Base-by-base conservation (phyloP, 1,140 invertebrate genomes). In the Pseudomyrmex concolor region DNA sequence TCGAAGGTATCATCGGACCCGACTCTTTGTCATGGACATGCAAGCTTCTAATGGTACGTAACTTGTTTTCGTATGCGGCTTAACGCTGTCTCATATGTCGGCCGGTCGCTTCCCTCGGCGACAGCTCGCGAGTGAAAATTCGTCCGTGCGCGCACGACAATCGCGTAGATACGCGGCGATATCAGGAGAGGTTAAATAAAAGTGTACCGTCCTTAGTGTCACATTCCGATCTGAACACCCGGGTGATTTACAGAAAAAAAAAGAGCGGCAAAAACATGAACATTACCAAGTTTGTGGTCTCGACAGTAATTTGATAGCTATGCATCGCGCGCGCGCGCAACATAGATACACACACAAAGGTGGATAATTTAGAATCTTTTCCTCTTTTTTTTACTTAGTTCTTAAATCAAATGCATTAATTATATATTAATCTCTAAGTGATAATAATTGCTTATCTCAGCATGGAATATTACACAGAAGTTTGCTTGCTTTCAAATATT, bases 1-100 rank as follows among this genome's bases (percentile, higher is more conserved):
- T 82, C 71, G 86, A 84, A 70, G 77, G 81, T 84, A 77, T 57
- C 84, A 17, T 62, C 59, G 73, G 62, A 55, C 34, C 34, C 80
- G 84, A 82, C 86, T 84, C 91, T 92, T 92, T 92, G 91, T 92
- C 92, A 94, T 94, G 93, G 93, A 94, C 84, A 94, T 94, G 94
- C 93, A 94, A 90, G 93, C 94, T 83, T 92, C 94, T 85, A 94
- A 94, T 92, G 94, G 93, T 94, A 92, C 89, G 93, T 92, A 34
- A 90, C 82, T 81, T 89, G 85, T 81, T 90, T 90, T 89, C 85
- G 63, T 86, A 86, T 85, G 83, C 59, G 82, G 78, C 83, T 67
- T 71, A 55, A 80, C 84, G 71, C 57, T 43, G 50, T 51, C 64
- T 48, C 62, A 70, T 34, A 34, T 34, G 48, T n/a, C 64, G 64